These are phyloP conservation scores for Rhagonycha fulva DNA, from an alignment of 2,888 invertebrate species.

Conservation along the genomic window DNA sequence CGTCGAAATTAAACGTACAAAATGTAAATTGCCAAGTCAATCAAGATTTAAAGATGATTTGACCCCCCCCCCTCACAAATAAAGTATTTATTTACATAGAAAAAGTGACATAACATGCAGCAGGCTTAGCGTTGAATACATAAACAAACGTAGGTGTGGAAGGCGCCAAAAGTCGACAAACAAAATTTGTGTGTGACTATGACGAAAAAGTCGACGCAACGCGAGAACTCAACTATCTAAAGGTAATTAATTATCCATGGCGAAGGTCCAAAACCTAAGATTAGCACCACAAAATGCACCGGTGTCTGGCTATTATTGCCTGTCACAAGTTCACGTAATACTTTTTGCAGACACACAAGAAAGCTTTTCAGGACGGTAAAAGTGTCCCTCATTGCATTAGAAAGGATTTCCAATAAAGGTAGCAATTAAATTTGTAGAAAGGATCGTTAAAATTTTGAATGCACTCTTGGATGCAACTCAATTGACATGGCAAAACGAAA, in stretches of 20 bases:
- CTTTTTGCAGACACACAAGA: neutral
- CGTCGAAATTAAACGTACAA: neutral
- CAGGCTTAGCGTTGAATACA: constrained; percentile 19
- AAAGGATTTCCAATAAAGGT: constrained; percentile 15
- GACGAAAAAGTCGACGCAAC: constrained; percentile 23
- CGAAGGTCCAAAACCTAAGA: constrained; percentile 21
- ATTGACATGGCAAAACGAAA: neutral
- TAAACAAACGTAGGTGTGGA: constrained; percentile 26
- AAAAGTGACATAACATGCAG: constrained; percentile 18
- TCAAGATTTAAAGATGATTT: neutral
- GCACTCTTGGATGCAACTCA: constrained; percentile 9
- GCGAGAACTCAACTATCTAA: constrained; percentile 16
- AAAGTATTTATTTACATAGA: neutral
- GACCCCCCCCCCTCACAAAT: neutral
- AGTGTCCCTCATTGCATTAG: constrained; percentile 5
- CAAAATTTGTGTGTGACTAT: constrained; percentile 22
- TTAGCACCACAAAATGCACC: constrained; percentile 22
- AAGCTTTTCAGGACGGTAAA: constrained; percentile 6
- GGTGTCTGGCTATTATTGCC: constrained; percentile 6
- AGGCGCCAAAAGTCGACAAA: constrained; percentile 25
- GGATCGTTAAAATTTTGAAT: constrained; percentile 13
- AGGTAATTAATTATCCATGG: constrained; percentile 26
- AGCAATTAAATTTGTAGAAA: constrained; percentile 12
- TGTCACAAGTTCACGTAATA: neutral
- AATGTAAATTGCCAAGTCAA: neutral